These are phyloP conservation scores for Eupristina koningsbergeri DNA, from an alignment of 1,140 invertebrate species.

Conservation along the genomic window DNA sequence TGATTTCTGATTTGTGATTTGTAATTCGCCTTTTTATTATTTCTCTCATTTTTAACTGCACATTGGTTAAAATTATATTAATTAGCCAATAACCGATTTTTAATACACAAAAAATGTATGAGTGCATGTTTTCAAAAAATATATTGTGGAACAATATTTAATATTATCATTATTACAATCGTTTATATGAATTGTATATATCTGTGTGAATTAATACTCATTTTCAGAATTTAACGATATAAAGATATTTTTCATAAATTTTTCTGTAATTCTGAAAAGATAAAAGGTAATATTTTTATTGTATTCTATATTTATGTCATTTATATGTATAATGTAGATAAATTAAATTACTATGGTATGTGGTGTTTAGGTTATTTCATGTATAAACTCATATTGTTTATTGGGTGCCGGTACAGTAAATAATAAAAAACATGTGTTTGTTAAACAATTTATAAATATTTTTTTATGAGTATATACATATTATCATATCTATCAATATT, in stretches of 20 bases:
- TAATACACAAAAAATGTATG: background rate
- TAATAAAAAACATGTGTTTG: background rate
- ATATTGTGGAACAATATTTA: background rate
- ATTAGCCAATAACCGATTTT: background rate
- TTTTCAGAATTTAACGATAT: background rate
- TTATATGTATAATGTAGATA: no score
- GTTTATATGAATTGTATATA: background rate
- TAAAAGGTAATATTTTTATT: slow-evolving; percentile 18
- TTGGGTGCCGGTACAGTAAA: background rate
- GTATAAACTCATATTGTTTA: background rate
- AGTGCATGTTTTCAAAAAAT: background rate
- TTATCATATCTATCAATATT: background rate
- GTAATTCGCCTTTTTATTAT: background rate
- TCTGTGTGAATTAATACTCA: background rate
- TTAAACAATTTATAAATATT: background rate
- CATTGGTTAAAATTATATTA: background rate
- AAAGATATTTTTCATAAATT: background rate
- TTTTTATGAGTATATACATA: background rate
- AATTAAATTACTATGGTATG: background rate
- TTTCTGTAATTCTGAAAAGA: background rate
- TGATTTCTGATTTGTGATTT: no score
- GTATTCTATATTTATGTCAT: background rate
- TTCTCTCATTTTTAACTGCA: background rate
- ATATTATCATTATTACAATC: background rate
- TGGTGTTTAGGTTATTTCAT: slow-evolving; percentile 14